A percentile compares a stretch with the other conserved stretches of the same genome.
phyloP scores from a whole-genome alignment of 2,888 invertebrate genomes.

The Pristionchus japonicus region DNA sequence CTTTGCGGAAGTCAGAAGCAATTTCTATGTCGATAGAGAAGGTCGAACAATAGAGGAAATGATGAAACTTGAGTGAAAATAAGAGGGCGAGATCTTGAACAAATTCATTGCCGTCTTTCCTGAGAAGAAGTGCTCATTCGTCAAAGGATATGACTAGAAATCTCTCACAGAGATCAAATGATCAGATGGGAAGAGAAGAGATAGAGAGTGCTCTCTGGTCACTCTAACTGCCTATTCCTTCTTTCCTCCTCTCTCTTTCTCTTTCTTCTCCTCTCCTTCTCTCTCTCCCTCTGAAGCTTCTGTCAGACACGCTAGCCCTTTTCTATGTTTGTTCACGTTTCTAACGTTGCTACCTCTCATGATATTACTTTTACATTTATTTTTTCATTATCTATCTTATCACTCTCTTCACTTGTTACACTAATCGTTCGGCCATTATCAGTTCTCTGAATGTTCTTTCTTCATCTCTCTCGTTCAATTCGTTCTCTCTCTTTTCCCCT shows the following conservation, averaged over 20 bases:
- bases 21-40: background rate
- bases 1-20: no score
- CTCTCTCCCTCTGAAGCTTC: background rate
- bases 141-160: background rate
- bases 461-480: background rate
- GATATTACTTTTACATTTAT: background rate
- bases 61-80: background rate
- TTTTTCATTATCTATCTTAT: background rate
- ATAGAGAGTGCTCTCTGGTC: background rate
- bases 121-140: background rate
- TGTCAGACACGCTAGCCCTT: background rate
- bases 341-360: background rate
- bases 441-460: background rate
- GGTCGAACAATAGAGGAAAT: background rate
- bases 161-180: background rate
- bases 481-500: background rate
- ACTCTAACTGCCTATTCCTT: background rate
- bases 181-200: background rate
- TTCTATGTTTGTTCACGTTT: background rate
- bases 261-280: background rate
- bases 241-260: background rate
- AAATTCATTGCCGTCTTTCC: no score
- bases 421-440: background rate
- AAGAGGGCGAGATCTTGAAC: background rate
- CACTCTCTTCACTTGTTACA: background rate